phyloP scores from a whole-genome alignment of 2,797 vertebrate genomes.

The Acomys russatus region DNA sequence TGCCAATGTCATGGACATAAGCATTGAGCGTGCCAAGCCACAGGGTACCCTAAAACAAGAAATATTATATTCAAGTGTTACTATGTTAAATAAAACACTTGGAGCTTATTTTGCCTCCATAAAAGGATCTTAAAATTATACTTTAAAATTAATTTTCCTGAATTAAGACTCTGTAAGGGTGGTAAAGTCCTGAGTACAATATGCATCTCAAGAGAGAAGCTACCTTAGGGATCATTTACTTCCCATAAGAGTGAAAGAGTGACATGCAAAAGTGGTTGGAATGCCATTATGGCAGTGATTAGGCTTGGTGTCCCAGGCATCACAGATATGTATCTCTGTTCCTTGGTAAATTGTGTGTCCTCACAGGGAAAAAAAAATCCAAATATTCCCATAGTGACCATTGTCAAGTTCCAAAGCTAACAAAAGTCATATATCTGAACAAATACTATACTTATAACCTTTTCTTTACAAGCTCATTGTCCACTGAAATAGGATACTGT shows the following conservation, averaged over 20 bases:
- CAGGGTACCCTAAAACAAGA: accelerated
- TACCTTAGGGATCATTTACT: background rate
- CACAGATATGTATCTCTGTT: background rate
- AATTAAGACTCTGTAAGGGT: background rate
- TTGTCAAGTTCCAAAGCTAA: background rate
- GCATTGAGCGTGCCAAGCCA: background rate
- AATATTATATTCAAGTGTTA: accelerated
- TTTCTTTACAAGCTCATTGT: background rate
- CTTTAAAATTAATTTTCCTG: background rate
- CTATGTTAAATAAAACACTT: background rate
- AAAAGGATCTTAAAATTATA: background rate
- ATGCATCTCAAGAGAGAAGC: background rate
- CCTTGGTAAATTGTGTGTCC: background rate
- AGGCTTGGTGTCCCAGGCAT: background rate
- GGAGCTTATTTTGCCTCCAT: background rate
- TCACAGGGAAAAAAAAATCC: background rate
- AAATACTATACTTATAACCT: background rate
- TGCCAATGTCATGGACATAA: too few relatives aligned
- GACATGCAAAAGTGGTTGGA: background rate
- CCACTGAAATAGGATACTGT: background rate
- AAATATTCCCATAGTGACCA: background rate
- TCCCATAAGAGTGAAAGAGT: background rate
- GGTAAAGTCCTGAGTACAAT: background rate
- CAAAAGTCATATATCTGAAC: background rate
- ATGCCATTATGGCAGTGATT: background rate